Conservation (phyloP, 2,113 vertebrate genomes). For the Oenanthe melanoleuca region DNA sequence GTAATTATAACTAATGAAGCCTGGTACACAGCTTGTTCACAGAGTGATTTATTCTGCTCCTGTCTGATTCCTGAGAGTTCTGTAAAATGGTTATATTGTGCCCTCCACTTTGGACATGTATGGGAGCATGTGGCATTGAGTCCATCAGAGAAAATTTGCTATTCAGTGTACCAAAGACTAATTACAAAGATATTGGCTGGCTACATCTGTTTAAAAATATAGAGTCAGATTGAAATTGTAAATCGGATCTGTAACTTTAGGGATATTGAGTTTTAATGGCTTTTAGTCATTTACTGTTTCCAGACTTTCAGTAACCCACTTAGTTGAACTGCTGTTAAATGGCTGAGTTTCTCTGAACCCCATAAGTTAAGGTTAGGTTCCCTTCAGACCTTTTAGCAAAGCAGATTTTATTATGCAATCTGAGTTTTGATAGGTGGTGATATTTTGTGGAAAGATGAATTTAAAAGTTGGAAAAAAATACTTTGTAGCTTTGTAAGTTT, state of each 20-base stretch:
- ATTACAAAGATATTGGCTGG: conserved; percentile 35
- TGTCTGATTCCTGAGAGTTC: conserved; percentile 72
- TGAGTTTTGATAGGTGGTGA: conserved; percentile 7
- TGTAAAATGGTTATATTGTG: conserved; percentile 68
- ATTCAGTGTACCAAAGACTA: conserved; percentile 37
- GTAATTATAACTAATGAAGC: conserved; percentile 98
- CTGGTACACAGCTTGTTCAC: conserved; percentile 84
- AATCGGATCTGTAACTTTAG: conserved; percentile 10
- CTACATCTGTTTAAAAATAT: conserved; percentile 44
- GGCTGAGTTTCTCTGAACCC: background rate
- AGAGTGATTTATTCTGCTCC: conserved; percentile 83
- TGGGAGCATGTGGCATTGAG: conserved; percentile 42
- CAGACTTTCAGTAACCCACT: background rate
- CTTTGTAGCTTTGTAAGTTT: background rate
- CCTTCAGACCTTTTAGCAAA: conserved; percentile 16
- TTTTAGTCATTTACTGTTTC: background rate
- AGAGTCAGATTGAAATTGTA: background rate
- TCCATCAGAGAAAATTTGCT: conserved; percentile 49
- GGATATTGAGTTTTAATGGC: background rate
- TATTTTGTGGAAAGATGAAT: background rate
- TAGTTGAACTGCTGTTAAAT: background rate
- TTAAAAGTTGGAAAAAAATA: background rate
- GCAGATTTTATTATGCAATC: conserved; percentile 8
- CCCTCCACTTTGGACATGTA: conserved; percentile 46
- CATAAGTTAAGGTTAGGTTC: background rate